These are phyloP conservation scores for Ectropis crepuscularia DNA, from an alignment of 2,888 invertebrate species.

Conservation along the genomic window DNA sequence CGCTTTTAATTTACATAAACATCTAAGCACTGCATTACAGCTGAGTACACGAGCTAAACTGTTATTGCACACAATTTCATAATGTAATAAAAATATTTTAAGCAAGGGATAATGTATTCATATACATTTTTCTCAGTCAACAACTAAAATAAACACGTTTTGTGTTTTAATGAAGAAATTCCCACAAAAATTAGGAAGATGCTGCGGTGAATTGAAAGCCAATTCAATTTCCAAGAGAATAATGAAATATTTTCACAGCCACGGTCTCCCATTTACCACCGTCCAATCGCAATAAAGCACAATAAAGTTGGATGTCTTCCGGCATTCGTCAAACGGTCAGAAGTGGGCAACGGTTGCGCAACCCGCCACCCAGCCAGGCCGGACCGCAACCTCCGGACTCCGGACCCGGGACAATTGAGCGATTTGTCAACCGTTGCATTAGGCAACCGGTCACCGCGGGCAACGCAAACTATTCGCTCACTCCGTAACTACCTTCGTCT, in stretches of 20 bases:
- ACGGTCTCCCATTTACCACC: conserved; percentile 64
- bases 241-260: conserved; percentile 58
- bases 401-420: conserved; percentile 77
- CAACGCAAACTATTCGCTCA: conserved; percentile 57
- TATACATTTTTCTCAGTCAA: conserved; percentile 1
- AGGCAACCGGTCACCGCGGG: conserved; percentile 70
- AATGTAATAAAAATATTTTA: conserved; percentile 9
- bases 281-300: conserved; percentile 74
- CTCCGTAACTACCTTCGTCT: conserved; percentile 52
- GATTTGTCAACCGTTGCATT: conserved; percentile 81
- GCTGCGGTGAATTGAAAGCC: conserved; percentile 46
- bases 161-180: conserved; percentile 16
- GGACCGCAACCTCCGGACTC: conserved; percentile 61
- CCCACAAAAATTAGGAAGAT: conserved; percentile 41
- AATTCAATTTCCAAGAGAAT: conserved; percentile 47
- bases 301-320: conserved; percentile 77
- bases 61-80: conserved; percentile 7
- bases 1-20: conserved; percentile 25
- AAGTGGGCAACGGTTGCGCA: conserved; percentile 67
- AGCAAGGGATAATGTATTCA: neutral
- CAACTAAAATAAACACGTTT: neutral
- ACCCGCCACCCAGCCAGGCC: conserved; percentile 74
- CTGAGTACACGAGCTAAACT: conserved; percentile 3
- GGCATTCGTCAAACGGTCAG: conserved; percentile 72
- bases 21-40: conserved; percentile 7